Percentiles rank a stretch among this genome's conserved stretches.
Conservation (phyloP, 2,888 invertebrate species). For the Drosophila imparisetae region DNA sequence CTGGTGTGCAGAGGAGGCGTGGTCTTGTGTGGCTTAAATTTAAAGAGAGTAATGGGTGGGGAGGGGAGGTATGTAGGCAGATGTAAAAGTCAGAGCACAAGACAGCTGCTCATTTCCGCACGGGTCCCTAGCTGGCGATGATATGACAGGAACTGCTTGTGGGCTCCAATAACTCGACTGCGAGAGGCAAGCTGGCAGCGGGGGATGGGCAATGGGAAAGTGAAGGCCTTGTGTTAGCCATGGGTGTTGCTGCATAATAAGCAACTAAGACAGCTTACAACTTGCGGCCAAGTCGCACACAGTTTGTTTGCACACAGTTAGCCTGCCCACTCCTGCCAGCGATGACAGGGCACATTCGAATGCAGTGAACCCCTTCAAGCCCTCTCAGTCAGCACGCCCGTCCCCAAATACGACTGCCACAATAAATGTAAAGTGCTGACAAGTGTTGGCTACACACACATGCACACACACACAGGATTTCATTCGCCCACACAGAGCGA, state of each 20-base stretch:
- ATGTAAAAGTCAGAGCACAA: conserved; percentile 64
- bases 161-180: conserved; percentile 2
- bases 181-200: background rate
- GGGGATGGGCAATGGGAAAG: background rate
- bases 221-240: conserved; percentile 3
- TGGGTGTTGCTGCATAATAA: conserved; percentile 66
- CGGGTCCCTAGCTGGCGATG: conserved; percentile 66
- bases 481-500: conserved; percentile 19
- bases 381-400: background rate
- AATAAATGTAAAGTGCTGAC: conserved; percentile 79
- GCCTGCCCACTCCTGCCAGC: conserved; percentile 49
- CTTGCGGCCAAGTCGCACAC: conserved; percentile 74
- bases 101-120: conserved; percentile 80
- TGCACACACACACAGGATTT: background rate
- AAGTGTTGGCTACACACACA: conserved; percentile 67
- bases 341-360: conserved; percentile 77
- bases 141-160: conserved; percentile 62
- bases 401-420: conserved; percentile 59
- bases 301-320: conserved; percentile 57
- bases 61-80: conserved; percentile 5
- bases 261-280: conserved; percentile 80
- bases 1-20: conserved; percentile 14
- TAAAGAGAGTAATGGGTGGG: conserved; percentile 29
- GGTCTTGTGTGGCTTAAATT: conserved; percentile 49
- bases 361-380: conserved; percentile 46